These are phyloP conservation scores for Panthera tigris DNA, from an alignment of 2,113 vertebrate genomes.

Conservation along the genomic window DNA sequence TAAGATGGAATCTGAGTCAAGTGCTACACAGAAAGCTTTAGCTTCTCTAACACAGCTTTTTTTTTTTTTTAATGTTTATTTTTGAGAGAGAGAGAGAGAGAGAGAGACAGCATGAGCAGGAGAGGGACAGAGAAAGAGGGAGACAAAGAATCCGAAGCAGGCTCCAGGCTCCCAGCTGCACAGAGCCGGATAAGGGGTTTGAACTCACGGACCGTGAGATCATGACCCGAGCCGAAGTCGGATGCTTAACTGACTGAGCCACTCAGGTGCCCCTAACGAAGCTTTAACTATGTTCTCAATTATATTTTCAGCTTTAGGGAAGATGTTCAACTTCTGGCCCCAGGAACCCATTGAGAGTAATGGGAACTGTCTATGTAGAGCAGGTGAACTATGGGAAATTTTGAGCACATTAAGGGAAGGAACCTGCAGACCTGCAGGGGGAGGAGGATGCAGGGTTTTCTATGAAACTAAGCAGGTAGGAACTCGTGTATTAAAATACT, in stretches of 20 bases:
- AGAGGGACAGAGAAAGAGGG: too few species aligned
- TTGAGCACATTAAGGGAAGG: not conserved
- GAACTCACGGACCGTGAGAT: too few species aligned
- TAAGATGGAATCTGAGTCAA: not conserved
- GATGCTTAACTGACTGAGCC: too few species aligned
- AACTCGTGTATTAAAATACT: not conserved
- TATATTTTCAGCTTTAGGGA: not conserved
- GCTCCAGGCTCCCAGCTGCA: too few species aligned
- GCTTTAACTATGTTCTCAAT: not conserved
- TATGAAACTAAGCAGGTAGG: not conserved
- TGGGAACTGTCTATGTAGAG: not conserved
- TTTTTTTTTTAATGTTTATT: too few species aligned
- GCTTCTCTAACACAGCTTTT: not conserved
- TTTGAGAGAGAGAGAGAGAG: too few species aligned
- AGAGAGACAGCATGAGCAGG: too few species aligned
- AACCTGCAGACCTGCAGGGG: too few species aligned
- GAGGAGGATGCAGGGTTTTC: not conserved
- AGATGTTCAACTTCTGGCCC: not conserved
- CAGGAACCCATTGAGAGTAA: not conserved
- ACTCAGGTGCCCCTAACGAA: too few species aligned
- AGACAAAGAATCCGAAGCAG: too few species aligned
- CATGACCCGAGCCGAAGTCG: too few species aligned
- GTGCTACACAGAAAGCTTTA: not conserved
- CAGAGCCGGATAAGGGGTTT: too few species aligned
- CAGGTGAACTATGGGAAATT: not conserved